Base-by-base conservation (phyloP, 2,888 invertebrate species). In the Auanema sp. region DNA sequence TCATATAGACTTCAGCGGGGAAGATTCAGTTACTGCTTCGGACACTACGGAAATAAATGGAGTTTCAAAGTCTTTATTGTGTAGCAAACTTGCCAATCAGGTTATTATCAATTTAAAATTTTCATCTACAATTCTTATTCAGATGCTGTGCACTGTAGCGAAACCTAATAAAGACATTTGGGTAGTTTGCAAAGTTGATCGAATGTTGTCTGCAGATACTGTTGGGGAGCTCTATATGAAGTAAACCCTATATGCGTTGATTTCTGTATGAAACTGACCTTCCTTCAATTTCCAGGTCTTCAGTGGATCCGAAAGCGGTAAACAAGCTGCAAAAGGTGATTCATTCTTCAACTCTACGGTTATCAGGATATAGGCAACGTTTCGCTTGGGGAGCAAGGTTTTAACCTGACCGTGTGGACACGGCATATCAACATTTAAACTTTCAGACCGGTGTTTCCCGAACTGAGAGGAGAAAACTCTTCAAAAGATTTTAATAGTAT, bases 371-470 rank as follows among this genome's bases (percentile, higher is more conserved):
- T 50, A 66, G 78, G n/a, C 78, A 79, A 14, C 54, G 75, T 52
- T 79, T 82, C 58, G 82, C 79, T 4, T 82, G 79, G 77, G 66
- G 77, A 11, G 79, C 78, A 6, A 73, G 73, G 74, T 69, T 42
- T 25, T 5, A 14, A n/a, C n/a, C n/a, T n/a, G n/a, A n/a, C n/a
- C n/a, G n/a, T n/a, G n/a, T n/a, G n/a, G n/a, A n/a, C n/a, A n/a
- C n/a, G n/a, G n/a, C n/a, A n/a, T n/a, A n/a, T n/a, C n/a, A n/a
- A n/a, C n/a, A n/a, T n/a, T n/a, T n/a, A n/a, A n/a, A n/a, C n/a
- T n/a, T 16, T 33, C 47, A 68, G 68, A 43, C 69, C 74, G 10
- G 51, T 74, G 5, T 67, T 66, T 47, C 66, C 66, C 6, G 73
- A 69, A n/a, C 47, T 64, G 8, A 61, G 65, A 25, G 70, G 70